Conservation (phyloP, 2,113 vertebrate genomes). For the Dromaius novaehollandiae region DNA sequence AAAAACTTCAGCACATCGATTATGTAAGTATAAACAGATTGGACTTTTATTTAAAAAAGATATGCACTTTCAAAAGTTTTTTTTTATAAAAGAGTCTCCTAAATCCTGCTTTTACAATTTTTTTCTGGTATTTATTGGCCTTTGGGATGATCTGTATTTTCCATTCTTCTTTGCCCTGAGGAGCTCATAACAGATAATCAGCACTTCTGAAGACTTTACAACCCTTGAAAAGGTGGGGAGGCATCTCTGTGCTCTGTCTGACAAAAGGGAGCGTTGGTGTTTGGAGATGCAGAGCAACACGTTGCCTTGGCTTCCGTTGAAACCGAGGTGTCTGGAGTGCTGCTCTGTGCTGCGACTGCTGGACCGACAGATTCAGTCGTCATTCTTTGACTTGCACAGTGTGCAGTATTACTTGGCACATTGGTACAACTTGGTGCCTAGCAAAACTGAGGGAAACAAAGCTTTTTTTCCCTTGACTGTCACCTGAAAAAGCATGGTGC, state of each 20-base stretch:
- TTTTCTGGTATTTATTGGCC: background rate
- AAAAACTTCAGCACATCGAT: background rate
- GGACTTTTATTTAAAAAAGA: background rate
- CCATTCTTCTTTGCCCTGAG: background rate
- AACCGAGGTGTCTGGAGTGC: background rate
- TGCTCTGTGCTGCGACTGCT: background rate
- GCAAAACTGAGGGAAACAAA: too few relatives aligned
- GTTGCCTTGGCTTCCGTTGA: background rate
- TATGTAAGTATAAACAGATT: background rate
- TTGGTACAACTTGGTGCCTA: background rate
- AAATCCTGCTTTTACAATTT: background rate
- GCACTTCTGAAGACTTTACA: background rate
- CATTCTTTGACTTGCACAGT: background rate
- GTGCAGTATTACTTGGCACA: background rate
- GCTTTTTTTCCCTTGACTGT: background rate
- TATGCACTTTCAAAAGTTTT: background rate
- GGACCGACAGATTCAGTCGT: too few relatives aligned
- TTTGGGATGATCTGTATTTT: background rate
- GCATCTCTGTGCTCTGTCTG: background rate
- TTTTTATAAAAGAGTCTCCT: background rate
- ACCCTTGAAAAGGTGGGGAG: background rate
- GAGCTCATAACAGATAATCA: background rate
- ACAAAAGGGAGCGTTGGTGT: accelerated
- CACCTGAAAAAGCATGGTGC: background rate
- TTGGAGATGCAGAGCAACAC: background rate